Conservation (phyloP, 2,113 vertebrate genomes). For the Raja brachyura region DNA sequence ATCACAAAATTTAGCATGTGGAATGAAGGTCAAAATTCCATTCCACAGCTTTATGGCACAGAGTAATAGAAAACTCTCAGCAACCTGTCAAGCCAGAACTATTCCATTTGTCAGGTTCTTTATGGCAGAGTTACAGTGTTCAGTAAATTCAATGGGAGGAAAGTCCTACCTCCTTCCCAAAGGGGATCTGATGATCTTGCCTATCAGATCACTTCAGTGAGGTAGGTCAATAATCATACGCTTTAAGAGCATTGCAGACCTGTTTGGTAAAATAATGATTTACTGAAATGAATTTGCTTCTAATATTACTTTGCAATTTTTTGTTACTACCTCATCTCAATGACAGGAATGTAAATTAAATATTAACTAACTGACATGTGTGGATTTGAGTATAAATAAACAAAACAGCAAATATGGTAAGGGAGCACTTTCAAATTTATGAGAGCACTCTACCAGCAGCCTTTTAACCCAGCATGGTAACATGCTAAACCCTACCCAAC, state of each 20-base stretch:
- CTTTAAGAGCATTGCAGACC: not conserved
- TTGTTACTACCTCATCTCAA: not conserved
- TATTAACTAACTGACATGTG: slow-evolving; percentile 15
- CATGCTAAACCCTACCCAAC: not conserved
- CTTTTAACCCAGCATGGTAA: not conserved
- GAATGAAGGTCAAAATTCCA: no score
- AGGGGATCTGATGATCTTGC: no score
- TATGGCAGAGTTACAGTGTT: not conserved
- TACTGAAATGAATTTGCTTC: not conserved
- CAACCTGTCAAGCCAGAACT: not conserved
- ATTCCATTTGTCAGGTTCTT: not conserved
- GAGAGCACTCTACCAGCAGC: not conserved
- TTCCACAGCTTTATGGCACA: not conserved
- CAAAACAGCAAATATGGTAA: not conserved
- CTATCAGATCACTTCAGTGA: not conserved
- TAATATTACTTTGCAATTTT: not conserved
- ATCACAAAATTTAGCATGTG: no score
- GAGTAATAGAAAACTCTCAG: not conserved
- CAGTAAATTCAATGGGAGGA: not conserved
- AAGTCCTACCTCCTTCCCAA: not conserved
- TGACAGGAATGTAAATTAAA: not conserved
- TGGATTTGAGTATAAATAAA: not conserved
- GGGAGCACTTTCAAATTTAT: not conserved
- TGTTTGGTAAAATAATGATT: not conserved
- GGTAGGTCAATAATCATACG: not conserved